These are phyloP conservation scores for Philaethria dido DNA, from an alignment of 2,888 invertebrate species.

Conservation along the genomic window DNA sequence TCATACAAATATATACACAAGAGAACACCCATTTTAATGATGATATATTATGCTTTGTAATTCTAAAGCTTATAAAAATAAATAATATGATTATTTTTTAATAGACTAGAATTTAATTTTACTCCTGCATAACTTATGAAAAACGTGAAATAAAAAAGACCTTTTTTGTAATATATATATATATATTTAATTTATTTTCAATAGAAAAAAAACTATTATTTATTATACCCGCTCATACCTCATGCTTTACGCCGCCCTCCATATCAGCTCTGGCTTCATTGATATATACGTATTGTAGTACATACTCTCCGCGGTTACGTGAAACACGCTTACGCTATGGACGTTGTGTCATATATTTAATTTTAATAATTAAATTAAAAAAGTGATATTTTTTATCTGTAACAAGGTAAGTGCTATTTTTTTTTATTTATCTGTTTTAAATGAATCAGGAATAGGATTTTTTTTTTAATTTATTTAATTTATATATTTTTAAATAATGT, in stretches of 20 bases:
- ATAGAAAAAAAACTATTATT: no score
- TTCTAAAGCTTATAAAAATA: no score
- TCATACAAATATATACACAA: no score
- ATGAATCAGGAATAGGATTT: background rate
- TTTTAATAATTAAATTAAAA: background rate
- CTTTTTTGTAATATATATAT: no score
- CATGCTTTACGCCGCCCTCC: background rate
- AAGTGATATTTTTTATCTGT: background rate
- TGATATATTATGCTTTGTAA: no score
- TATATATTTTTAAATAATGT: background rate
- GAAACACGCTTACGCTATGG: constrained; percentile 29
- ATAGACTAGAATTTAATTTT: no score
- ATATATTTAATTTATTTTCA: no score
- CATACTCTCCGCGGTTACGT: constrained; percentile 23
- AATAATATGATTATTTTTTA: no score
- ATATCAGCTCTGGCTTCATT: constrained; percentile 11
- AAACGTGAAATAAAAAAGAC: no score
- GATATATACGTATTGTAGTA: constrained; percentile 30
- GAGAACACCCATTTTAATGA: no score
- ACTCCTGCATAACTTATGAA: no score
- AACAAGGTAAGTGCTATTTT: background rate
- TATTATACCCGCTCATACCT: background rate
- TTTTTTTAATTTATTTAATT: background rate
- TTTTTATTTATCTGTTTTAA: background rate
- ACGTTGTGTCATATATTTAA: constrained; percentile 2